Percentiles rank a stretch among this genome's conserved stretches.
phyloP scores from a whole-genome alignment of 2,797 vertebrate species.

The Cynopterus sphinx region DNA sequence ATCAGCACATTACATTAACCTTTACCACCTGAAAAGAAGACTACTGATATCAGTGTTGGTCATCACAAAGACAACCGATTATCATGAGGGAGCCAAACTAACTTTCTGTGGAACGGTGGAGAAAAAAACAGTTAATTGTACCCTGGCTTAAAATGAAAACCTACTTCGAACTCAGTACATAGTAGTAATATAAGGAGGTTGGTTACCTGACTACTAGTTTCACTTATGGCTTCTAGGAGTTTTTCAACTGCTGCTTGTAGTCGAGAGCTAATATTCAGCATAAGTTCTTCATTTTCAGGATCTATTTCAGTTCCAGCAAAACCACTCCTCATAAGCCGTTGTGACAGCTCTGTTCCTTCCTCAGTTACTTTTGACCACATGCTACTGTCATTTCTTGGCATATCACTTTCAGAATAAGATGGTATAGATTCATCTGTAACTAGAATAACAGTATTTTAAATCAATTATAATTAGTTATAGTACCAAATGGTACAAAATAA shows the following conservation, averaged over 20 bases:
- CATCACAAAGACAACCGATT: neutral
- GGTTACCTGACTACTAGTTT: slow-evolving; percentile 93
- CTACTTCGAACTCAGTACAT: neutral
- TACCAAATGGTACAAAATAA: neutral
- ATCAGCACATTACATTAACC: neutral
- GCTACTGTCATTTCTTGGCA: slow-evolving; percentile 76
- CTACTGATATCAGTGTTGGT: neutral
- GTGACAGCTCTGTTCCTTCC: slow-evolving; percentile 87
- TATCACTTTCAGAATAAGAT: slow-evolving; percentile 78
- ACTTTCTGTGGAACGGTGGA: neutral
- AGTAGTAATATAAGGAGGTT: slow-evolving; percentile 61
- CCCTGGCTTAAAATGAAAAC: neutral
- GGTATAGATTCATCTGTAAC: slow-evolving; percentile 82
- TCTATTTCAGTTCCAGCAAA: slow-evolving; percentile 86
- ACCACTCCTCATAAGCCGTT: slow-evolving; percentile 85
- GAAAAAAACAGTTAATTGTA: neutral
- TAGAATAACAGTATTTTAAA: slow-evolving; percentile 50
- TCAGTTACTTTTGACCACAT: slow-evolving; percentile 85
- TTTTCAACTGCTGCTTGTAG: slow-evolving; percentile 94
- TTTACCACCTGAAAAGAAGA: neutral
- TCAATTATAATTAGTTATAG: neutral
- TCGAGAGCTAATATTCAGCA: slow-evolving; percentile 91
- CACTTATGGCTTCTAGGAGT: slow-evolving; percentile 93
- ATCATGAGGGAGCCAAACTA: neutral
- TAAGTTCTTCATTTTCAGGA: slow-evolving; percentile 90